Percentiles rank a stretch among this genome's conserved stretches.
phyloP scores from a whole-genome alignment of 2,888 invertebrate species.

The Lymantria monacha region DNA sequence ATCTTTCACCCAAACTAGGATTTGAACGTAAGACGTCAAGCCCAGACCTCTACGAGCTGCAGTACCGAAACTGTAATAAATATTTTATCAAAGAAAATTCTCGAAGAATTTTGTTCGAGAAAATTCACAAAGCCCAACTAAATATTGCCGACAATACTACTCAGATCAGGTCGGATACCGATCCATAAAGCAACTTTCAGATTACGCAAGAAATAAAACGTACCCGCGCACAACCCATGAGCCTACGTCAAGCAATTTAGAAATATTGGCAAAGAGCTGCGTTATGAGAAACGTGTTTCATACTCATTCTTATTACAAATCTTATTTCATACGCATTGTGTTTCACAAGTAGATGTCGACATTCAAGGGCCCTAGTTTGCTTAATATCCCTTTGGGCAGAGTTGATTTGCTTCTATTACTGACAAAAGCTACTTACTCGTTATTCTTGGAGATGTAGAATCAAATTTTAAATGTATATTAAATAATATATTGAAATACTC shows the following conservation, averaged over 20 bases:
- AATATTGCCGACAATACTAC: not conserved
- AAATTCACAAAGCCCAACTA: too few species aligned
- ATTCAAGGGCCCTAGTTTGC: constrained; percentile 31
- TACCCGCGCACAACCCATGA: constrained; percentile 1
- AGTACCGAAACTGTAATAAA: not conserved
- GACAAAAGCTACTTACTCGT: constrained; percentile 39
- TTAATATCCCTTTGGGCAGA: constrained; percentile 50
- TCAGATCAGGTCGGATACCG: not conserved
- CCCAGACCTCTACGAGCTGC: not conserved
- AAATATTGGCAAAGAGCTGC: constrained; percentile 32
- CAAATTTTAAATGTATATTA: constrained; percentile 13
- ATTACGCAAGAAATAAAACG: not conserved
- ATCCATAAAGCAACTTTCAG: not conserved
- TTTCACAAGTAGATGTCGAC: constrained; percentile 22
- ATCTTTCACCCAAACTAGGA: too few species aligned
- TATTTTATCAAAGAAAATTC: too few species aligned
- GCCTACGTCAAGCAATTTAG: constrained; percentile 24
- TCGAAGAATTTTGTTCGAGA: too few species aligned
- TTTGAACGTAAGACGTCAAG: too few species aligned
- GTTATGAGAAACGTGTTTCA: constrained; percentile 33
- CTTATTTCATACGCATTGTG: constrained; percentile 18
- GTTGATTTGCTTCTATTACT: constrained; percentile 53
- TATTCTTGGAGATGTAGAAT: constrained; percentile 16
- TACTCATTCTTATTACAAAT: constrained; percentile 23
- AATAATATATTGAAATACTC: not conserved